These are phyloP conservation scores for Drosophila colorata DNA, from an alignment of 2,888 invertebrate species.

Conservation along the genomic window DNA sequence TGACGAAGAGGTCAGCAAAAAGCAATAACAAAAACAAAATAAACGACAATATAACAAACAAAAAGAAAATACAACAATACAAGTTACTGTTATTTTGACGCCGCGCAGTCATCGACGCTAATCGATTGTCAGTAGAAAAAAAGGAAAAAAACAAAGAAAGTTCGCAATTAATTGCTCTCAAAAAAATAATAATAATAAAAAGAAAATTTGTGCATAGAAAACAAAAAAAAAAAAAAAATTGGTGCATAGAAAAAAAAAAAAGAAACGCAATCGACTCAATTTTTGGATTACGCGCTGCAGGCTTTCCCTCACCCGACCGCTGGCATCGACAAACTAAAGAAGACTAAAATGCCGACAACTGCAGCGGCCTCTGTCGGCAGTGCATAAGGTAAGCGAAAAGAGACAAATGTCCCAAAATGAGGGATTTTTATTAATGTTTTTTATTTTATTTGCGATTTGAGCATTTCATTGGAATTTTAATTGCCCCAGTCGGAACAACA, in stretches of 20 bases:
- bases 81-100: constrained; percentile 58
- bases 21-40: constrained; percentile 34
- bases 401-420: constrained; percentile 25
- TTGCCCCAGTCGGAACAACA: constrained; percentile 37
- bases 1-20: constrained; percentile 73
- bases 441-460: constrained; percentile 16
- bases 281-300: constrained; percentile 59
- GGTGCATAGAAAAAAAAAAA: constrained; percentile 12
- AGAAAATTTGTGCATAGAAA: constrained; percentile 33
- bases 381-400: constrained; percentile 71
- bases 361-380: constrained; percentile 62
- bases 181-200: no score
- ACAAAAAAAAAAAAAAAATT: constrained; percentile 5
- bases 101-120: constrained; percentile 27
- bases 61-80: constrained; percentile 56
- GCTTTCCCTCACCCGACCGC: constrained; percentile 16
- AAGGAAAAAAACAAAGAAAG: constrained; percentile 44
- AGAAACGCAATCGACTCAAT: constrained; percentile 24
- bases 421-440: constrained; percentile 9
- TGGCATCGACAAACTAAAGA: constrained; percentile 28
- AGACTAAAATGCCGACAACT: constrained; percentile 65
- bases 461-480: constrained; percentile 74
- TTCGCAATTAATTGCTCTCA: constrained; percentile 9
- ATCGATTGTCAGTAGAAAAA: constrained; percentile 46
- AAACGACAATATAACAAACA: constrained; percentile 44